Evolutionary conservation across 35 echinoderm and acorn worm genomes (phyloP), one percentile per base, ranked within the genome.

Genomic region (Holothuria glaberrima): DNA sequence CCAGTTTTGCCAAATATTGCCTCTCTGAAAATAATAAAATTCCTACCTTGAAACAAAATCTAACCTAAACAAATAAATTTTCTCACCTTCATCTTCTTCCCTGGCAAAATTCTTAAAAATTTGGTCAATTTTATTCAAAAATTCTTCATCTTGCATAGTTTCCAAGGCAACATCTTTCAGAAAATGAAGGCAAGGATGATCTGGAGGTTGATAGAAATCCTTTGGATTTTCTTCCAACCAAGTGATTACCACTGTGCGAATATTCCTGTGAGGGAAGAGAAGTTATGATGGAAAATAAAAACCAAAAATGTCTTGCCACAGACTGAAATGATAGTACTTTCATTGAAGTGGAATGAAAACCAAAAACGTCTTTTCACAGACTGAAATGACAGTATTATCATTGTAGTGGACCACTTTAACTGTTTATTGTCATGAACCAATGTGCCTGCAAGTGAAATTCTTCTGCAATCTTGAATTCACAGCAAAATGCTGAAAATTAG

Each of bases 161-260:
- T 93, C 91, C 24, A 54, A 33, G 17, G 93, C 94, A 88, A 99
- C 92, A 46, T 95, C 93, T 28, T 85, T 83, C 2, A 99, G 86
- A 45, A 59, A 86, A 9, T 88, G 87, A 18, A 99, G 85, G 61
- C 93, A 95, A 0, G 97, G 91, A 79, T 99, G 92, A 64, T 91
- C 74, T 31, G 97, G 97, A 16, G 88, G 88, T 57, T 99, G 86
- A 67, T 77, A 79, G 54, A 99, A 99, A 46, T 95, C 97, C 29
- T 93, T 89, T 0, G 79, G 76, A 21, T 94, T 91, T 59, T 99
- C 97, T 59, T 99, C 97, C 58, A 99, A 71, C 97, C 97, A 99
- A 87, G 94, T 93, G 41, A 94, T 86, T 5, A 98, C 44, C 1
- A 98, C 93, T 58, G 93, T 92, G 21, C 90, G 88, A 31, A 98